Conservation (phyloP, 2,888 invertebrate species). For the Leucophora obtusa region DNA sequence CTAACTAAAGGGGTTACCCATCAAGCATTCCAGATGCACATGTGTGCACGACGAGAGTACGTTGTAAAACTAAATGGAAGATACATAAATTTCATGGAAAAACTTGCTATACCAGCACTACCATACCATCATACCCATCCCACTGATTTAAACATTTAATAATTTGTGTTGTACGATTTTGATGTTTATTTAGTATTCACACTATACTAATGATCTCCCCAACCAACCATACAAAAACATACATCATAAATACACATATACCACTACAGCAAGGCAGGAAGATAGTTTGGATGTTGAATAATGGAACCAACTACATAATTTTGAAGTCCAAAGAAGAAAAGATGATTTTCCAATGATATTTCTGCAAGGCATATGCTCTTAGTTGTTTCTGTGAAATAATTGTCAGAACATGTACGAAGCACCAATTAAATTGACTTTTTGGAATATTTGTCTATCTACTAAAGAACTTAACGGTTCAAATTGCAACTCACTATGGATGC, state of each 20-base stretch:
- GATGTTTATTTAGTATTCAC: constrained; percentile 42
- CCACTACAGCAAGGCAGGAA: no score
- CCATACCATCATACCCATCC: neutral
- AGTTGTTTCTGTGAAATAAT: no score
- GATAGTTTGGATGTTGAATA: neutral
- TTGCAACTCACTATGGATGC: no score
- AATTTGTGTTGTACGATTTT: neutral
- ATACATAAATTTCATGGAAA: neutral
- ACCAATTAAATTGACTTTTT: no score
- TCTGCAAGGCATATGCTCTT: no score
- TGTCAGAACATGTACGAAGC: no score
- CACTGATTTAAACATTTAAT: constrained; percentile 29
- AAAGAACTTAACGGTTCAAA: no score
- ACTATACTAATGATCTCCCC: constrained; percentile 40
- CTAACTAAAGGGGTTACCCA: neutral
- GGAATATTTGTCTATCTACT: no score
- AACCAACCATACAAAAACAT: neutral
- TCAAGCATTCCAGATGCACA: neutral
- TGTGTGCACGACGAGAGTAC: neutral
- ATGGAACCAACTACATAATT: neutral
- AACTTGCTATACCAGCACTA: neutral
- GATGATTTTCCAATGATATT: no score
- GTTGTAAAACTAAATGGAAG: neutral
- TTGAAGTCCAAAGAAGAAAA: no score
- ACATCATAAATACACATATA: neutral